Base-by-base conservation (phyloP, 2,113 vertebrate species). In the Platycercus adscitus region DNA sequence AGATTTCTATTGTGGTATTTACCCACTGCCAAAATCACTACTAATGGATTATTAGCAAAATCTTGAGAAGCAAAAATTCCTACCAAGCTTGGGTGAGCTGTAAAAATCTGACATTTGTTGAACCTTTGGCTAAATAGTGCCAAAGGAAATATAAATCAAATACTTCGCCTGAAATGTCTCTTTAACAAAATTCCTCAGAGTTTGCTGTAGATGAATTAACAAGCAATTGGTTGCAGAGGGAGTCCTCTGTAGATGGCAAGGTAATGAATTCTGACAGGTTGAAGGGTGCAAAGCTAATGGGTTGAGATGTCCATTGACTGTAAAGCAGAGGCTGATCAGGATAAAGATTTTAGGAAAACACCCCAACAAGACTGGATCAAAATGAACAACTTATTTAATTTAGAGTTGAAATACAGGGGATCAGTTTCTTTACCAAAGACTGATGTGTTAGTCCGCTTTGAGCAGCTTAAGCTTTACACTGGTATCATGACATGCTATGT, bases 281-380 rank as follows among this genome's bases (percentile, higher is more conserved):
- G 97, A 97, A 97, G 95, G 89, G 94, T 95, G 96, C 96, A 97
- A 97, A 94, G 90, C 96, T 97, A 98, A 98, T 95, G 90, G 95
- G 92, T 87, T 95, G 89, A 96, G 87, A 83, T 96, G 65, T 83
- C 96, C 91, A 94, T 84, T 96, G 96, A 94, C 94, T 96, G 96
- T 94, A 97, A 97, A 97, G 86, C 83, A 95, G 83, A 97, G 95
- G 73, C 76, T 96, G 95, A 89, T 96, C 95, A 95, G 86, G 46
- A 83, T 75, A 90, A 87, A 87, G 91, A 81, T 49, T 91, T 88
- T 60, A 73, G 69, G 86, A 96, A 95, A 94, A 93, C 64, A 70
- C 29, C 68, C 64, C 49, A 14, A 37, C 68, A 79, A 79, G 94
- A 94, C 18, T 70, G 17, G 43, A 91, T 78, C 35, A 55, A 91